Base-by-base conservation (phyloP, 2,797 vertebrate species). In the Enteromius viviparus region DNA sequence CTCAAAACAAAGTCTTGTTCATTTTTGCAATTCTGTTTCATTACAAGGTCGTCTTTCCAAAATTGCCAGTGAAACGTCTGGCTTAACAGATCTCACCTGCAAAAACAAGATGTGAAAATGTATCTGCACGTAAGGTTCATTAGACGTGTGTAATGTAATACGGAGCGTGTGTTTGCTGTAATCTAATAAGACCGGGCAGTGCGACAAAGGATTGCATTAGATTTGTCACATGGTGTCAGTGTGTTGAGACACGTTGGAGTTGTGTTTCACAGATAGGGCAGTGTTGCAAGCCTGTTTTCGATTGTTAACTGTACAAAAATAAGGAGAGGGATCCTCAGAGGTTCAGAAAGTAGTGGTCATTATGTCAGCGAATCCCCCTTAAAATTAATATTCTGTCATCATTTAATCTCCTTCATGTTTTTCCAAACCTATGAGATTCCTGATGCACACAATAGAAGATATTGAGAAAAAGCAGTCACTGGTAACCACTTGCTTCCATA, bases 171-270 rank as follows among this genome's bases (percentile, higher is more conserved):
- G 69, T 64, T 81, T 62, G 70, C 58, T 65, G 80, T 66, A 75
- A 82, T 82, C 58, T 66, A 83, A 76, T 76, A 83, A 83, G 45
- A 69, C 45, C 3, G 64, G 34, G 49, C 62, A 58, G 49, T 45
- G 71, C 11, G 2, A 82, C 72, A 58, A 29, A 66, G 34, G 49
- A 55, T 76, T 76, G 65, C 62, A 47, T 70, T 70, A 3, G 51
- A 76, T 65, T 82, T 82, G 71, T 83, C 81, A 83, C 81, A 78
- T 83, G 80, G 47, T 68, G 65, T 83, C 51, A 42, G 37, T 60
- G 65, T 69, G 29, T 83, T 62, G 40, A 62, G 81, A 78, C 75
- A 77, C 4, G 29, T 10, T 70, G 66, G 75, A 70, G 65, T 78
- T 70, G 51, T 70, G 53, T 83, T 70, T 32, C 75, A 83, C 53